Conservation (phyloP, 2,113 vertebrate species). For the Corythornis cristatus region DNA sequence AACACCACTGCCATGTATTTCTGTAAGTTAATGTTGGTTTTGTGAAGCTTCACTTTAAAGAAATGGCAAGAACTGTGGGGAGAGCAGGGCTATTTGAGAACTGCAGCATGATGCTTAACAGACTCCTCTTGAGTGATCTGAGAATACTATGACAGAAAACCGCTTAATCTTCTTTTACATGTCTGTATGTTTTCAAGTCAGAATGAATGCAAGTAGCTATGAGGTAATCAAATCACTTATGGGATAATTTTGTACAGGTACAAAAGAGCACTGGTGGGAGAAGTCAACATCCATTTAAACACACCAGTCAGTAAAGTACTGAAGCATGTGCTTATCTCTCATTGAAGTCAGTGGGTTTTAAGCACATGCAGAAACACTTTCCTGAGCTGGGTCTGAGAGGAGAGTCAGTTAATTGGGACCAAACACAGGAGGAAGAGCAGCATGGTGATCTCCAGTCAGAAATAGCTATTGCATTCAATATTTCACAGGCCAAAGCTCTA, state of each 20-base stretch:
- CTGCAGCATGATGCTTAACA: background rate
- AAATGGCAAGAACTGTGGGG: background rate
- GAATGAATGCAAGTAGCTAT: background rate
- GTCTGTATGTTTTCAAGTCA: background rate
- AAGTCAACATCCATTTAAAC: background rate
- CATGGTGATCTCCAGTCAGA: accelerated
- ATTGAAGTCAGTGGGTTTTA: background rate
- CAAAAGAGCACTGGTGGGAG: background rate
- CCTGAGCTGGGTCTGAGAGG: background rate
- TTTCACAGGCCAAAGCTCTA: background rate
- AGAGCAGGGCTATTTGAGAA: background rate
- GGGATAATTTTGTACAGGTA: background rate
- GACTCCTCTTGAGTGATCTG: accelerated
- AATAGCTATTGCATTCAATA: background rate
- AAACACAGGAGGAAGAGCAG: background rate
- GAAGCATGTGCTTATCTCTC: background rate
- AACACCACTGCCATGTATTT: background rate
- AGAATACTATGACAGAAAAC: background rate
- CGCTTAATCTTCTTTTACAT: background rate
- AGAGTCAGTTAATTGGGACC: background rate
- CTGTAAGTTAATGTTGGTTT: background rate
- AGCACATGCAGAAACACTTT: background rate
- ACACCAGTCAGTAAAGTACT: background rate
- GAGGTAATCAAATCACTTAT: background rate
- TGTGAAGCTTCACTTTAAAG: background rate